Evolutionary conservation across 2,797 vertebrate genomes (phyloP).

Genomic region (Astyanax mexicanus): DNA sequence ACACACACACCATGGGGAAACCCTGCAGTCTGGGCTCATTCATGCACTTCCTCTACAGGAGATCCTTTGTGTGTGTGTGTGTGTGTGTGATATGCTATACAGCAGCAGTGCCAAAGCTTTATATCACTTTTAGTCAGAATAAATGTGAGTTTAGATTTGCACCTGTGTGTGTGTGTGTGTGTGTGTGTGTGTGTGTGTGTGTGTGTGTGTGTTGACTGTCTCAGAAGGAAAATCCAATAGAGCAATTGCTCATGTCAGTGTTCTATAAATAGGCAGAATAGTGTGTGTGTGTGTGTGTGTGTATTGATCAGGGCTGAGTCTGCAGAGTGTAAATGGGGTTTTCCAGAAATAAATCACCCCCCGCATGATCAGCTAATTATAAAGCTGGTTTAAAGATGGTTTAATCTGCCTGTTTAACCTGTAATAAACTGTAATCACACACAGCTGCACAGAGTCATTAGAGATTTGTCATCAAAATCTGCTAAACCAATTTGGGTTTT

Average conservation of each 20-base stretch:
- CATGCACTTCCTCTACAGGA: neutral
- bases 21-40: neutral
- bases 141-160: neutral
- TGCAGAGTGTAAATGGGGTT: conserved; percentile 9
- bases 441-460: too few species aligned
- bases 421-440: too few species aligned
- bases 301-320: conserved; percentile 30
- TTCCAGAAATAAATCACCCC: neutral
- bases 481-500: too few species aligned
- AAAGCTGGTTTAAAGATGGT: too few species aligned
- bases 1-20: neutral
- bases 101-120: neutral
- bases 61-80: too few species aligned
- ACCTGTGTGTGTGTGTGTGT: neutral
- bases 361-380: neutral
- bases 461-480: too few species aligned
- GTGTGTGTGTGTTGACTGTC: too few species aligned
- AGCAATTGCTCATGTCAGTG: neutral
- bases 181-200: too few species aligned
- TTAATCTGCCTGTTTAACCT: neutral
- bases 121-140: neutral
- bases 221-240: neutral
- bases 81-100: neutral
- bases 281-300: too few species aligned
- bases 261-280: neutral